These are phyloP conservation scores for Crematogaster levior DNA, from an alignment of 2,888 invertebrate genomes.

Conservation along the genomic window DNA sequence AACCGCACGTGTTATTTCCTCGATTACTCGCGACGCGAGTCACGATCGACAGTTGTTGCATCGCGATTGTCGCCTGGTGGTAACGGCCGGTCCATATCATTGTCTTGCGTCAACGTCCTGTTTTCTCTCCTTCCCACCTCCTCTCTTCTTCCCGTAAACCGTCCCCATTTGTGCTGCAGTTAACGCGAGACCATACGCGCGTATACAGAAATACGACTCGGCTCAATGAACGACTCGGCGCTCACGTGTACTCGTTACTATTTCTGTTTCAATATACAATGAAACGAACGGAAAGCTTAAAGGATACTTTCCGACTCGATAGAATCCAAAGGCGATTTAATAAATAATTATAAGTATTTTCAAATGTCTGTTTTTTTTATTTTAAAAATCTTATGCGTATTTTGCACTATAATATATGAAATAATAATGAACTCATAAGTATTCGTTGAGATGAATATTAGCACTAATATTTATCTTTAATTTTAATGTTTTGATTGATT, in stretches of 20 bases:
- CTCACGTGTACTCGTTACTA: neutral
- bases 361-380: neutral
- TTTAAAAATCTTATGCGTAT: neutral
- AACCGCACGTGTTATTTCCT: slow-evolving; percentile 45
- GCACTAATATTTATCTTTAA: neutral
- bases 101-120: slow-evolving; percentile 39
- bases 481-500: neutral
- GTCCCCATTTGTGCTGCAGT: slow-evolving; percentile 3
- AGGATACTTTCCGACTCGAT: neutral
- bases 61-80: slow-evolving; percentile 39
- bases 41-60: slow-evolving; percentile 37
- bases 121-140: neutral
- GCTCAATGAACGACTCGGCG: neutral
- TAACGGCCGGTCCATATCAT: slow-evolving; percentile 21
- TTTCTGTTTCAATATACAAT: neutral
- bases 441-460: neutral
- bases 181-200: slow-evolving; percentile 4
- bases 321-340: neutral
- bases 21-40: slow-evolving; percentile 40
- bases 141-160: neutral
- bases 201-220: neutral
- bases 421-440: neutral
- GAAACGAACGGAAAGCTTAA: neutral
- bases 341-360: neutral
- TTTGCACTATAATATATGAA: neutral